These are phyloP conservation scores for Lycopodina hypogea DNA, from an alignment of 37 sponge, comb jelly and placozoan species.

Conservation along the genomic window DNA sequence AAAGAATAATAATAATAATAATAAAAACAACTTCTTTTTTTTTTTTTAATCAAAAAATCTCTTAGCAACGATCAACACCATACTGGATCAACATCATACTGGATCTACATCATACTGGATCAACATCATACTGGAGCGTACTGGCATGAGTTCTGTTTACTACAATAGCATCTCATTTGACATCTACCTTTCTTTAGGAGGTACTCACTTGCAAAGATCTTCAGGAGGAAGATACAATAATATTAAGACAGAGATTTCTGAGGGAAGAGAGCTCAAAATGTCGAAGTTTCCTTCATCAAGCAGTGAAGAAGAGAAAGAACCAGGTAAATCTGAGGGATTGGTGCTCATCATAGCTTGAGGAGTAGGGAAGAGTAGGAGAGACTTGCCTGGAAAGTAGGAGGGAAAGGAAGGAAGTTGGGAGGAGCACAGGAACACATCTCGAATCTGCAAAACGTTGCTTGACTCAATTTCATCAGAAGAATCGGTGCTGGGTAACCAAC, in stretches of 20 bases:
- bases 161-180: neutral
- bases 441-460: neutral
- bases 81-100: too few species aligned
- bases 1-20: too few species aligned
- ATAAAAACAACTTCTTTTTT: too few species aligned
- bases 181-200: too few species aligned
- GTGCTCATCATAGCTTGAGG: too few species aligned
- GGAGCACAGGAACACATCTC: neutral
- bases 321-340: too few species aligned
- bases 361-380: too few species aligned
- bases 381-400: neutral
- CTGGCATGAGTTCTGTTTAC: neutral
- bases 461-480: neutral
- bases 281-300: slow-evolving; percentile 3
- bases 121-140: too few species aligned
- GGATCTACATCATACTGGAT: too few species aligned
- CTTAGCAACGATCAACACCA: too few species aligned
- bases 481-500: too few species aligned
- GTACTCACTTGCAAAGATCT: slow-evolving; percentile 51
- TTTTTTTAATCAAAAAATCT: too few species aligned
- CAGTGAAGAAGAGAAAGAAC: neutral
- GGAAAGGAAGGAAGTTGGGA: neutral
- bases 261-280: slow-evolving; percentile 28
- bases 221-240: slow-evolving; percentile 24
- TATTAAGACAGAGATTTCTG: slow-evolving; percentile 28